These are phyloP conservation scores for Limnothrissa miodon DNA, from an alignment of 2,113 vertebrate genomes.

Conservation along the genomic window DNA sequence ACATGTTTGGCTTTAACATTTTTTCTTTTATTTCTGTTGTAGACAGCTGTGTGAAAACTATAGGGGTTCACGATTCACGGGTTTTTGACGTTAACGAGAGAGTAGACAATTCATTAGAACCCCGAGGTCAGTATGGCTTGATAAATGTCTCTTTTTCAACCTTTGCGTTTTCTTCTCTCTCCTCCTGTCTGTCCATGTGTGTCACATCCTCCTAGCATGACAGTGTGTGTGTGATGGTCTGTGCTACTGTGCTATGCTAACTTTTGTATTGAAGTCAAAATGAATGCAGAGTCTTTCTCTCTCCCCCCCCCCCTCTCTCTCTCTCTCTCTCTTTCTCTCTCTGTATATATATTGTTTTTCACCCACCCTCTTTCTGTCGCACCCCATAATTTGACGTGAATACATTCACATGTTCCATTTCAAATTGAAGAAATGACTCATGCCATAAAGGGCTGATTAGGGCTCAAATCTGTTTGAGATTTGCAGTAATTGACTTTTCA, in stretches of 20 bases:
- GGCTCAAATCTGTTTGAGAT: not conserved
- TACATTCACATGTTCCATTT: not conserved
- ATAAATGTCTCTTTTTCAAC: conserved; percentile 63
- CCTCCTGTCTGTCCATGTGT: conserved; percentile 19
- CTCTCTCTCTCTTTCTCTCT: not conserved
- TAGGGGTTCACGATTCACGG: conserved; percentile 97
- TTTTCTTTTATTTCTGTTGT: conserved; percentile 95
- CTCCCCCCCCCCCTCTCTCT: not conserved
- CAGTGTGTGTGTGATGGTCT: not conserved
- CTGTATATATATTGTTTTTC: too few relatives aligned
- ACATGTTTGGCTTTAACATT: conserved; percentile 90
- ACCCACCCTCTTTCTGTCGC: not conserved
- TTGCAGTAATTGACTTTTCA: not conserved
- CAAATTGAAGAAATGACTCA: not conserved
- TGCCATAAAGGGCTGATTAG: not conserved
- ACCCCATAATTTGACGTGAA: not conserved
- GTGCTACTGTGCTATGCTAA: not conserved
- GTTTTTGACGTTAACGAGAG: conserved; percentile 99
- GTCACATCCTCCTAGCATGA: not conserved
- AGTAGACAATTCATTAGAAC: conserved; percentile 99
- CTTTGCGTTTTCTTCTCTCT: conserved; percentile 43
- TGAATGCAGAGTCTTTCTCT: not conserved
- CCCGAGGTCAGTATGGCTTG: conserved; percentile 99
- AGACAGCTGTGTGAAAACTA: conserved; percentile 99
- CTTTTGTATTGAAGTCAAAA: not conserved